A percentile compares a stretch with the other conserved stretches of the same genome.
Evolutionary conservation across 1,140 invertebrate species (phyloP).

Genomic region (Leptinotarsa defecta): DNA sequence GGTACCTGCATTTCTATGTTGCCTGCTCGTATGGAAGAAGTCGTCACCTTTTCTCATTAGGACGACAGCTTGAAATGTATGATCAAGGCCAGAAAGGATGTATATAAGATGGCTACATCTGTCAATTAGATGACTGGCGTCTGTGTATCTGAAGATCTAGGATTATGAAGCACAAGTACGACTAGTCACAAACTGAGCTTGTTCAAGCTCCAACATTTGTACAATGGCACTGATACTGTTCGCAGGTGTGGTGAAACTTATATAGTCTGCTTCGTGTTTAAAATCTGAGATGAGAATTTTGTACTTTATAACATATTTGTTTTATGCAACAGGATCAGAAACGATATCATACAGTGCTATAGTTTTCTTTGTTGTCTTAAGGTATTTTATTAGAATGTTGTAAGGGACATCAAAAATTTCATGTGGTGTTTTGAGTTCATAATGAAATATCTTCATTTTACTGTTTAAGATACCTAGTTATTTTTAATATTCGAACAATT

Average conservation of each 20-base stretch:
- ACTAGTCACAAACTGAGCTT: no score
- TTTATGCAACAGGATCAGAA: not conserved
- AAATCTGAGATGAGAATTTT: conserved; percentile 29
- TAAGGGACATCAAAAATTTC: conserved; percentile 32
- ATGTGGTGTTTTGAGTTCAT: conserved; percentile 31
- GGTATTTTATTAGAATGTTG: not conserved
- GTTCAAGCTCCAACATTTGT: no score
- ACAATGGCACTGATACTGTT: no score
- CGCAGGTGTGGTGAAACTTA: no score
- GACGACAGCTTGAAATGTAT: no score
- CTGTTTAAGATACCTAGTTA: not conserved
- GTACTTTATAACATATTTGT: conserved; percentile 18
- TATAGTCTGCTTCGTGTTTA: not conserved
- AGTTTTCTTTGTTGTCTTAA: not conserved
- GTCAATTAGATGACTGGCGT: no score
- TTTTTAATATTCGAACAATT: conserved; percentile 25
- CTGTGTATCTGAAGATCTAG: no score
- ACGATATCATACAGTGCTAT: not conserved
- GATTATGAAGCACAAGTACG: no score
- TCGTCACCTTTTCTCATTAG: no score
- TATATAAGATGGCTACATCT: no score
- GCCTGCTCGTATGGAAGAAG: not conserved
- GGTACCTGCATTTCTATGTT: not conserved
- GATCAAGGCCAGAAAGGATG: no score
- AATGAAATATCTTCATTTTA: not conserved